phyloP scores from a whole-genome alignment of 2,888 invertebrate genomes.

The Sesamia inferens region DNA sequence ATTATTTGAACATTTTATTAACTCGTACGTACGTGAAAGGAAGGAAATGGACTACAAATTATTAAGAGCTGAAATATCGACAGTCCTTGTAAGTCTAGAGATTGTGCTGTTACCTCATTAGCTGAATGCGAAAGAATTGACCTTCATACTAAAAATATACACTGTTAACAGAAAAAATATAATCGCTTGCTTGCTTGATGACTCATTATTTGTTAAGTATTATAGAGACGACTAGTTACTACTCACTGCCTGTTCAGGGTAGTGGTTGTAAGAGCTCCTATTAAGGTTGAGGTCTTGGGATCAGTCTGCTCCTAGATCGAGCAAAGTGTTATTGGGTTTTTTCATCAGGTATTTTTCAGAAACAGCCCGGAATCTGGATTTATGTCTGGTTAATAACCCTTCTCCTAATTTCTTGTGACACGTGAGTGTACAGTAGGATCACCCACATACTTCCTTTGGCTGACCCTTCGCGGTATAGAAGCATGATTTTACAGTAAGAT shows the following conservation, averaged over 20 bases:
- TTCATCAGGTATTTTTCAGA: not conserved
- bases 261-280: not conserved
- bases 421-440: not conserved
- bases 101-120: slow-evolving; percentile 26
- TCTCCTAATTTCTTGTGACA: not conserved
- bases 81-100: slow-evolving; percentile 36
- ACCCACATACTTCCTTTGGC: not conserved
- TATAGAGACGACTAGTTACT: not conserved
- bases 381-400: not conserved
- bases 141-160: slow-evolving; percentile 41
- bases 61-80: not conserved
- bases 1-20: not conserved
- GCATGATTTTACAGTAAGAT: not conserved
- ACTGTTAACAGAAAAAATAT: slow-evolving; percentile 19
- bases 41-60: slow-evolving; percentile 2
- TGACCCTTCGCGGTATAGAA: not conserved
- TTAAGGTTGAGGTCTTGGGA: not conserved
- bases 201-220: not conserved
- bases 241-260: not conserved
- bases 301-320: not conserved
- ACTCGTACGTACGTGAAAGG: not conserved
- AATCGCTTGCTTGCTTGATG: slow-evolving; percentile 10
- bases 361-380: not conserved
- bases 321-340: not conserved
- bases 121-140: slow-evolving; percentile 11